These are phyloP conservation scores for Clavelina lepadiformis DNA, from an alignment of 23 tunicate genomes.

Conservation along the genomic window DNA sequence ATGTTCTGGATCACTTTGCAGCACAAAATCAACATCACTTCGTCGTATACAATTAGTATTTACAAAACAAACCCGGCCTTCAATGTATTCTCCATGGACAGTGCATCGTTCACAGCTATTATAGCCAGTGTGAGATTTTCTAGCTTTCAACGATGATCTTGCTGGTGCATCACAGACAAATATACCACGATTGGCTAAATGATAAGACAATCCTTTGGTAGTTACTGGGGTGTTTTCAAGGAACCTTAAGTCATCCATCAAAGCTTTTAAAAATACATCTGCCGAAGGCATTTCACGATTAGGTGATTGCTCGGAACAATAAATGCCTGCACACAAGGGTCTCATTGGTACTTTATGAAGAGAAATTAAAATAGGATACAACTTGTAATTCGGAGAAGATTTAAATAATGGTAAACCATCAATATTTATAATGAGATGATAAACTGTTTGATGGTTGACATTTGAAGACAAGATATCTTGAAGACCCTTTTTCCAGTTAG, in stretches of 20 bases:
- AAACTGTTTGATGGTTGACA: background rate
- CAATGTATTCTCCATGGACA: slow-evolving; percentile 27
- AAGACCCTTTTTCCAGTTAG: slow-evolving; percentile 27
- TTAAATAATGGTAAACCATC: slow-evolving; percentile 56
- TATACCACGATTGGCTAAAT: slow-evolving; percentile 2
- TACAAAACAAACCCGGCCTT: slow-evolving; percentile 9
- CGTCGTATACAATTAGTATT: slow-evolving; percentile 8
- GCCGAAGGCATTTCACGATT: slow-evolving; percentile 40
- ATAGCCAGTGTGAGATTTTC: slow-evolving; percentile 41
- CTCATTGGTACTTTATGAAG: slow-evolving; percentile 26
- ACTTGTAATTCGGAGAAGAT: slow-evolving; percentile 33
- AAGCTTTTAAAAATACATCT: slow-evolving; percentile 23
- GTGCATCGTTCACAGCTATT: slow-evolving; percentile 32
- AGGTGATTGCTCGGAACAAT: slow-evolving; percentile 14
- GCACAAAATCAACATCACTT: slow-evolving; percentile 12
- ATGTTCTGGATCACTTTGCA: slow-evolving; percentile 17
- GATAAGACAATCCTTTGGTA: background rate
- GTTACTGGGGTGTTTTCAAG: slow-evolving; percentile 4
- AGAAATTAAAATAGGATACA: slow-evolving; percentile 42
- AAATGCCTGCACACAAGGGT: slow-evolving; percentile 52
- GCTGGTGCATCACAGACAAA: slow-evolving; percentile 51
- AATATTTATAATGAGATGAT: slow-evolving; percentile 26
- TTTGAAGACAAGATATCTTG: background rate
- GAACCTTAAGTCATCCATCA: slow-evolving; percentile 21
- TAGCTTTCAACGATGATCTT: slow-evolving; percentile 20